Evolutionary conservation across 1,140 invertebrate genomes (phyloP).

Genomic region (Penaeus vannamei): DNA sequence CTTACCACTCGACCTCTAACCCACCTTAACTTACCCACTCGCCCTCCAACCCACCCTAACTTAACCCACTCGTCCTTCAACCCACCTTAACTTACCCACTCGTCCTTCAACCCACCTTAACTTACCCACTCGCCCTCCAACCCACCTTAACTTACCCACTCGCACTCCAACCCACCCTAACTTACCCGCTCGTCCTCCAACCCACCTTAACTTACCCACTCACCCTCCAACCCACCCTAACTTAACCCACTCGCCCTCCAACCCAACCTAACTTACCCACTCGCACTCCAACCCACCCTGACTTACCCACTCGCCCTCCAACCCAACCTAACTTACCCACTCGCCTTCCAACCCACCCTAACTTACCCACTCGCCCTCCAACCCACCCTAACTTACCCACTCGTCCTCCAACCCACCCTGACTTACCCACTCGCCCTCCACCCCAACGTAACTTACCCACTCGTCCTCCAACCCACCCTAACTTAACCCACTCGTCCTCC

Average conservation of each 20-base stretch:
- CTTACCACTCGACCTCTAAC: conserved; percentile 77
- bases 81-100: too few relatives aligned
- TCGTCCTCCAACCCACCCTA: conserved; percentile 84
- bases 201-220: conserved; percentile 93
- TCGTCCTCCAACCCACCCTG: conserved; percentile 85
- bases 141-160: conserved; percentile 93
- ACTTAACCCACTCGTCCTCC: conserved; percentile 92
- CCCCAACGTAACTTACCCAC: too few relatives aligned
- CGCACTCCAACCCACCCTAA: conserved; percentile 86
- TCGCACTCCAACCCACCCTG: too few relatives aligned
- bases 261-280: conserved; percentile 92
- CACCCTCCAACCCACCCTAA: too few relatives aligned
- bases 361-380: conserved; percentile 76
- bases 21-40: conserved; percentile 91
- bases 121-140: conserved; percentile 83
- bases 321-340: conserved; percentile 92
- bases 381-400: conserved; percentile 92
- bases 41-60: conserved; percentile 86
- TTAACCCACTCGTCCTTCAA: too few relatives aligned
- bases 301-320: conserved; percentile 76
- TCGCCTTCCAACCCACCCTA: too few relatives aligned
- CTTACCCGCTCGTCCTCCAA: conserved; percentile 83
- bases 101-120: conserved; percentile 86
- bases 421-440: conserved; percentile 92
- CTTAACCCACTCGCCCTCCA: conserved; percentile 76